Evolutionary conservation across 1,140 invertebrate species (phyloP), one percentile per base, ranked within the genome.

Genomic region (Portunus trituberculatus): DNA sequence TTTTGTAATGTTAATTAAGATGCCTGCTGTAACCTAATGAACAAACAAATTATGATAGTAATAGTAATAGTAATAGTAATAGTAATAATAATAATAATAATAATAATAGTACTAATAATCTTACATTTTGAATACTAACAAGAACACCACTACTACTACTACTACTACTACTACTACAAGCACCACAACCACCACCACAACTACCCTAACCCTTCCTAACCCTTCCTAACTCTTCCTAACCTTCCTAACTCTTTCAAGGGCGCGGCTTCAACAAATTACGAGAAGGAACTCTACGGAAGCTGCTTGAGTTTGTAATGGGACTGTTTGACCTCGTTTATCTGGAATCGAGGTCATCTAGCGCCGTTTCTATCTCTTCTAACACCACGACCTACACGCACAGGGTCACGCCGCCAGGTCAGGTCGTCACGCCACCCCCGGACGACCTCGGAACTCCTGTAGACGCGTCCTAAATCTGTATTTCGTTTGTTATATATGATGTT

Each of bases 201-300:
- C 87, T 89, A 25, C 10, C 32, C 32, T 92, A 28, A 76, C 82
- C 32, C 31, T 84, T 87, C 20, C 8, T 46, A 48, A 16, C 91
- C 52, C 59, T 0, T 25, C 31, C 82, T 89, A 45, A 14, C 84
- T 14, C 76, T 20, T 29, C 92, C 93, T 39, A n/a, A 83, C 87
- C 87, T 16, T n/a, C 31, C 82, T 25, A 29, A 32, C 45, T 76
- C 48, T 84, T 94, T 91, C 31, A 96, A 97, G 97, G 96, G 45
- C 97, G 97, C 96, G 96, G 97, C 83, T 97, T 97, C 88, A 97
- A 97, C 88, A 97, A 97, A 96, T 96, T 97, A 67, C 96, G 97
- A 91, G 97, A 97, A 91, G 97, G 97, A 16, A 97, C 97, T 0
- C 96, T 97, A 67, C 96, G 96, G 31, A 97, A 97, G 88, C 84